A percentile compares a stretch with the other conserved stretches of the same genome.
phyloP scores from a whole-genome alignment of 1,140 invertebrate species.

The Colletes gigas region DNA sequence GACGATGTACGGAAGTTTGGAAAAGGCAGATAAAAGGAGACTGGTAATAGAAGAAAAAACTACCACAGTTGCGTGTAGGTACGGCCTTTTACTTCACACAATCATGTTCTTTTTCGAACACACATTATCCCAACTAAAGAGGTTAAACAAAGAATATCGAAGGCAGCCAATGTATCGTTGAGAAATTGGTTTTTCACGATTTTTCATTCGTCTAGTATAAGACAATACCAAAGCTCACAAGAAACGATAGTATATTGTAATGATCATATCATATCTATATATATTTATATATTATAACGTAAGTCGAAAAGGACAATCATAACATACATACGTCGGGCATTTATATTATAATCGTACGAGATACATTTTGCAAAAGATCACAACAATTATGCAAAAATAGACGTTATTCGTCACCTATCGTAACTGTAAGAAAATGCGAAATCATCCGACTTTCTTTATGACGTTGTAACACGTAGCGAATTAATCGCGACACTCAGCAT shows the following conservation, averaged over 20 bases:
- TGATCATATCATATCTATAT: slow-evolving; percentile 69
- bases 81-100: slow-evolving; percentile 63
- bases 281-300: slow-evolving; percentile 66
- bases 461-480: slow-evolving; percentile 3
- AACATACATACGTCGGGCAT: slow-evolving; percentile 67
- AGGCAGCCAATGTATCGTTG: slow-evolving; percentile 48
- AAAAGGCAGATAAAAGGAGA: slow-evolving; percentile 8
- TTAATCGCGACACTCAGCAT: slow-evolving; percentile 26
- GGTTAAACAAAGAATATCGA: slow-evolving; percentile 42
- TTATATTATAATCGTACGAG: slow-evolving; percentile 68
- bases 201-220: slow-evolving; percentile 29
- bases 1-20: background rate
- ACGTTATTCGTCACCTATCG: slow-evolving; percentile 50
- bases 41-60: slow-evolving; percentile 29
- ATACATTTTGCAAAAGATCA: slow-evolving; percentile 75
- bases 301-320: slow-evolving; percentile 71
- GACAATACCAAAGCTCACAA: slow-evolving; percentile 63
- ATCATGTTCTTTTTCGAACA: slow-evolving; percentile 56
- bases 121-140: slow-evolving; percentile 43
- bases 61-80: slow-evolving; percentile 52
- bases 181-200: slow-evolving; percentile 44
- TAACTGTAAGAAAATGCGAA: slow-evolving; percentile 42
- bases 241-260: slow-evolving; percentile 68
- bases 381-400: slow-evolving; percentile 78
- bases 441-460: background rate